A percentile compares a stretch with the other conserved stretches of the same genome.
Evolutionary conservation across 2,888 invertebrate genomes (phyloP).

Genomic region (Globia sparganii): DNA sequence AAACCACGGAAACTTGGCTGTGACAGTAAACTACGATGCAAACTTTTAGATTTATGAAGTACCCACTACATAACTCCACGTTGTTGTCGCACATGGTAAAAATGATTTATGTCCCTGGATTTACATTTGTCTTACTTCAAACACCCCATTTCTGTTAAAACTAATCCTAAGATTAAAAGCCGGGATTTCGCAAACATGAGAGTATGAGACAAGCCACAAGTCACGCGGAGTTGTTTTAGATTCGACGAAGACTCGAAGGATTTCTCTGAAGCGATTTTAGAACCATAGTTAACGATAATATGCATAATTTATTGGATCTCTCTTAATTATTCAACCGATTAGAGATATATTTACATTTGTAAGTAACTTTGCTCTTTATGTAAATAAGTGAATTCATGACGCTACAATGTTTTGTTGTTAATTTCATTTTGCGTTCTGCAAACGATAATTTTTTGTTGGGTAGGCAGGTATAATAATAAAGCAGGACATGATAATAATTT

Average conservation of each 20-base stretch:
- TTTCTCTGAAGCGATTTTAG: constrained; percentile 38
- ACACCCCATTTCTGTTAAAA: constrained; percentile 70
- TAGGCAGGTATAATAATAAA: no score
- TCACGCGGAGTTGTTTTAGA: constrained; percentile 44
- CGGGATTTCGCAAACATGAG: constrained; percentile 62
- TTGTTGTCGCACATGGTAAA: constrained; percentile 73
- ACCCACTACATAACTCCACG: constrained; percentile 69
- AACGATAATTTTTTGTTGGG: constrained; percentile 14
- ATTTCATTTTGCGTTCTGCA: constrained; percentile 24
- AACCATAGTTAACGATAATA: constrained; percentile 36
- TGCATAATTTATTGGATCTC: constrained; percentile 49
- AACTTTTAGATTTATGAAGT: constrained; percentile 84
- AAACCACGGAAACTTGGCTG: constrained; percentile 76
- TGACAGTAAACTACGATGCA: constrained; percentile 79
- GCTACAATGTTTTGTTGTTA: constrained; percentile 21
- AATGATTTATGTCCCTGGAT: constrained; percentile 75
- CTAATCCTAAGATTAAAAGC: constrained; percentile 71
- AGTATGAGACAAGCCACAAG: constrained; percentile 56
- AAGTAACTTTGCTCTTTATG: constrained; percentile 40
- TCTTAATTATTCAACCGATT: constrained; percentile 54
- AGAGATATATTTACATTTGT: constrained; percentile 48
- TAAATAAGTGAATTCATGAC: constrained; percentile 37
- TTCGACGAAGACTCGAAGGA: constrained; percentile 45
- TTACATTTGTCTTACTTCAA: constrained; percentile 75
- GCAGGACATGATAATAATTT: not conserved